These are phyloP conservation scores for Nasonia oneida DNA, from an alignment of 2,888 invertebrate species.

Conservation along the genomic window DNA sequence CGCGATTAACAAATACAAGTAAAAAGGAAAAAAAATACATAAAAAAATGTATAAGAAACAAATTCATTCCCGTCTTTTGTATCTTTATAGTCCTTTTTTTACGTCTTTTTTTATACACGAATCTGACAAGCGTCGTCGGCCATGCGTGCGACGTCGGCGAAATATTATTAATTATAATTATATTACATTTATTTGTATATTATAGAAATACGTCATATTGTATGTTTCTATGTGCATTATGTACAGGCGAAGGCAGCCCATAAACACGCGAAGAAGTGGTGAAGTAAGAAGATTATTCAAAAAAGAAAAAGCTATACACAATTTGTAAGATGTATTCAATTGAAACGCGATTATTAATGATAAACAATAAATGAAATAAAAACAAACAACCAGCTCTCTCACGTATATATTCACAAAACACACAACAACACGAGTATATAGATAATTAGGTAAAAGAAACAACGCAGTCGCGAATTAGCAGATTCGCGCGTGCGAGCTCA, in stretches of 20 bases:
- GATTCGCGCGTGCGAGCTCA: constrained; percentile 24
- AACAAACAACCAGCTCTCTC: constrained; percentile 44
- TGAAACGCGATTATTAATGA: constrained; percentile 61
- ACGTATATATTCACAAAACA: constrained; percentile 50
- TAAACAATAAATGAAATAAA: constrained; percentile 59
- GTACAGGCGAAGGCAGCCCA: constrained; percentile 68
- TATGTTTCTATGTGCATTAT: constrained; percentile 72
- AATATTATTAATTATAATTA: constrained; percentile 64
- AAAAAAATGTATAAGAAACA: constrained; percentile 62
- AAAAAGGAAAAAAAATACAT: constrained; percentile 58
- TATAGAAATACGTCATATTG: constrained; percentile 71
- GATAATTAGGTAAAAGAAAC: constrained; percentile 19
- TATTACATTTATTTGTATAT: constrained; percentile 72
- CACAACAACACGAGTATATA: constrained; percentile 36
- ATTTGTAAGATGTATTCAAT: constrained; percentile 62
- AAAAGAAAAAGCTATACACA: constrained; percentile 56
- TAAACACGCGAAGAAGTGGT: constrained; percentile 58
- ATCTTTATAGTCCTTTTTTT: constrained; percentile 63
- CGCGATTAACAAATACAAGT: constrained; percentile 59
- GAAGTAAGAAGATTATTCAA: constrained; percentile 56
- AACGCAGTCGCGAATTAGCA: constrained; percentile 34
- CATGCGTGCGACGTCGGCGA: constrained; percentile 63
- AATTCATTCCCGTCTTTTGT: constrained; percentile 65
- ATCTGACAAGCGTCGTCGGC: constrained; percentile 64
- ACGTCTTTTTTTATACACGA: constrained; percentile 62